Evolutionary conservation across 2,113 vertebrate genomes (phyloP).

Genomic region (Solea senegalensis): DNA sequence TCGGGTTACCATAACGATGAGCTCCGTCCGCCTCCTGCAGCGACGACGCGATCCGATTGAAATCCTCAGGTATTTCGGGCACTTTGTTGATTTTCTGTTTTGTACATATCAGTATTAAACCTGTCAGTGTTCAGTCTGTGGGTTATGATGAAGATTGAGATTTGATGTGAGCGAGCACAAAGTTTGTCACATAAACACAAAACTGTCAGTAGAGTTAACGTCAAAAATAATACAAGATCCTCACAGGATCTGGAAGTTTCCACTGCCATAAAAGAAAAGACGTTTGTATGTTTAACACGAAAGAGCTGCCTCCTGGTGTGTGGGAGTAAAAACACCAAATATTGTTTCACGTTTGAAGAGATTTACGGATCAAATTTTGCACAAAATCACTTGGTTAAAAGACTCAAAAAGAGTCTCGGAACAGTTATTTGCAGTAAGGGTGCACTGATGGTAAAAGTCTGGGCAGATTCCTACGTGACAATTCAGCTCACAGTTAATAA

Average conservation of each 20-base stretch:
- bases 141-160: background rate
- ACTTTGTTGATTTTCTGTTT: background rate
- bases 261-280: background rate
- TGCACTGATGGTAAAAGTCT: no score
- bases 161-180: no score
- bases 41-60: conserved; percentile 6
- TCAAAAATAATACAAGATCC: no score
- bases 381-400: background rate
- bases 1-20: background rate
- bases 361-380: background rate
- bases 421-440: background rate
- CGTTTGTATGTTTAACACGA: conserved; percentile 18
- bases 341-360: background rate
- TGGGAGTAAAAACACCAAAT: background rate
- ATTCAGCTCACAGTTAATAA: no score
- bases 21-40: background rate
- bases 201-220: no score
- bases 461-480: no score
- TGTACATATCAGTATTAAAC: background rate
- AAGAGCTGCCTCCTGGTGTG: background rate
- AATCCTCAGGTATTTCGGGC: conserved; percentile 31
- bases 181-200: no score
- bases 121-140: background rate
- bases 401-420: background rate
- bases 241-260: background rate